Evolutionary conservation across 2,113 vertebrate genomes (phyloP).

Genomic region (Kobus ellipsiprymnus): DNA sequence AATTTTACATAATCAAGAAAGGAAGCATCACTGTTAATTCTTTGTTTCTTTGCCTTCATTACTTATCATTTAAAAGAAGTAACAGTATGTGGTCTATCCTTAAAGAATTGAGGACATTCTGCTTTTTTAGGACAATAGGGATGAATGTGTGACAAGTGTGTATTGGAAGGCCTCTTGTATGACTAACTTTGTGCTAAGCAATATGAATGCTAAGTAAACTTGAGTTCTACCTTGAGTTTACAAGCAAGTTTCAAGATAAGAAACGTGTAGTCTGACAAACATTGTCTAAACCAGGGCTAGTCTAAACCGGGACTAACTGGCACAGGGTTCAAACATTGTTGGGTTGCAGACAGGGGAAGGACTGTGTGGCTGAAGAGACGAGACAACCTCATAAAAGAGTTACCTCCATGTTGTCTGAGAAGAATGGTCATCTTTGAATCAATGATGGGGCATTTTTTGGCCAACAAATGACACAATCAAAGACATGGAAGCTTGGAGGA

Average conservation of each 20-base stretch:
- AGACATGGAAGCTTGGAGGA: not conserved
- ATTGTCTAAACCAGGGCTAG: accelerated
- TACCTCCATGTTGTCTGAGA: not conserved
- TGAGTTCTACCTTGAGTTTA: not conserved
- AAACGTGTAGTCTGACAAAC: not conserved
- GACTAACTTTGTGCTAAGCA: not conserved
- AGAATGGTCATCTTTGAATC: not conserved
- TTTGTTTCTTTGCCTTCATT: not conserved
- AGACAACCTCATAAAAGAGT: not conserved
- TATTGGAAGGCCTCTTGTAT: not conserved
- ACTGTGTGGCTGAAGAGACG: not conserved
- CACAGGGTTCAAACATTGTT: not conserved
- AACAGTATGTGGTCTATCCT: not conserved
- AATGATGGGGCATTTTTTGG: not conserved
- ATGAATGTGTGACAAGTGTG: not conserved
- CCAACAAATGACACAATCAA: not conserved
- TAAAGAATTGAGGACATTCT: not conserved
- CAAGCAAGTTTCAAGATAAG: not conserved
- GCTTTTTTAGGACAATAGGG: not conserved
- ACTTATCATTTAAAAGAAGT: not conserved
- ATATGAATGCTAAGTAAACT: not conserved
- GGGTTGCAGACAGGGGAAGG: not conserved
- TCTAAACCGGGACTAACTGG: not conserved
- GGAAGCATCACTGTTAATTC: not conserved
- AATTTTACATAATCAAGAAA: not conserved